Percentiles rank a stretch among this genome's conserved stretches.
Evolutionary conservation across 2,797 vertebrate species (phyloP).

Genomic region (Tragopan temminckii): DNA sequence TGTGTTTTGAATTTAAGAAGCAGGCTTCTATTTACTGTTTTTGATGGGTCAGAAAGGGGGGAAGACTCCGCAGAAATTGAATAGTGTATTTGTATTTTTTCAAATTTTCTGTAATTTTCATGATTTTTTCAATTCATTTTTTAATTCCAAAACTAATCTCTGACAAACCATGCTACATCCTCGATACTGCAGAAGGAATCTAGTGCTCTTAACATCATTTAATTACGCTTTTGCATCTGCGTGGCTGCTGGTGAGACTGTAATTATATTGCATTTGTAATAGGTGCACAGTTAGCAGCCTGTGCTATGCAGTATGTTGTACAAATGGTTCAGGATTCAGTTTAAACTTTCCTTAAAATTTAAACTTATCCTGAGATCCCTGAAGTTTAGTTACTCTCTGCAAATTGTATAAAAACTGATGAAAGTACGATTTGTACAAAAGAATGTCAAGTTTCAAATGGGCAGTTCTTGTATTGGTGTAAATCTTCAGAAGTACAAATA

Average conservation of each 20-base stretch:
- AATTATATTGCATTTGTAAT: background rate
- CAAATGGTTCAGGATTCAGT: background rate
- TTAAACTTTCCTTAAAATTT: background rate
- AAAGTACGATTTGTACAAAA: background rate
- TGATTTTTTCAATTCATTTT: background rate
- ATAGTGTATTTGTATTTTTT: background rate
- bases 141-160: background rate
- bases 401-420: background rate
- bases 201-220: background rate
- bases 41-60: background rate
- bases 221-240: background rate
- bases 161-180: background rate
- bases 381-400: background rate
- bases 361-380: background rate
- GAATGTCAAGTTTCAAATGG: background rate
- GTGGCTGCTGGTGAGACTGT: background rate
- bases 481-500: background rate
- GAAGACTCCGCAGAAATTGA: background rate
- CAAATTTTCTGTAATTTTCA: background rate
- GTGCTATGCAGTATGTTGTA: too few species aligned
- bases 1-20: background rate
- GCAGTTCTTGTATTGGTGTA: background rate
- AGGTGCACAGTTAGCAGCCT: background rate
- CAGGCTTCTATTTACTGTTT: background rate
- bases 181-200: background rate